phyloP scores from a whole-genome alignment of 2,797 vertebrate genomes.

The Tapirus indicus region DNA sequence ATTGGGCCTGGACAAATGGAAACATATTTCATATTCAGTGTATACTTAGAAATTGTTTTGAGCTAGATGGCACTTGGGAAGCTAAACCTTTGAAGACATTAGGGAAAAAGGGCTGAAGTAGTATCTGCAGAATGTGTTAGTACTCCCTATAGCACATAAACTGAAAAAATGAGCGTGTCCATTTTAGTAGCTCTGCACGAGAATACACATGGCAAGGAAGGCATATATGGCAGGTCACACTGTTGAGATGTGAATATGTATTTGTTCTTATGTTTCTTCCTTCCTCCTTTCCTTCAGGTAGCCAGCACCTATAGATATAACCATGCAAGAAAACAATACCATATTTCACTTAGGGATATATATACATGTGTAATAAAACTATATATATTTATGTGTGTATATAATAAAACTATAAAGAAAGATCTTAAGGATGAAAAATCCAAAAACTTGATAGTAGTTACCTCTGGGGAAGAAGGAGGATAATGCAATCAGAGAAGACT shows the following conservation, averaged over 20 bases:
- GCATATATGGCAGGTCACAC: neutral
- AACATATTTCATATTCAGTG: neutral
- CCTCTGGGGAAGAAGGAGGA: neutral
- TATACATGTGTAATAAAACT: neutral
- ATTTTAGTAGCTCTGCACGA: neutral
- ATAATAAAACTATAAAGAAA: neutral
- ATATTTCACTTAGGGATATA: neutral
- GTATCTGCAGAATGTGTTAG: neutral
- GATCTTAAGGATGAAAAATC: neutral
- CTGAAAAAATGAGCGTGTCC: neutral
- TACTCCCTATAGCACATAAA: neutral
- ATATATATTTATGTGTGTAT: neutral
- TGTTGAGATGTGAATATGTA: neutral
- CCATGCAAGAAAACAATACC: neutral
- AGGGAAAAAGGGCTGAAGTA: neutral
- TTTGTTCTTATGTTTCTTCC: neutral
- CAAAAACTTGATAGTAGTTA: neutral
- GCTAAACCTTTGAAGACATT: neutral
- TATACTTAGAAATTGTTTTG: neutral
- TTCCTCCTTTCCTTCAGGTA: neutral
- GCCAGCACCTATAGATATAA: neutral
- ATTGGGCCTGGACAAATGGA: neutral
- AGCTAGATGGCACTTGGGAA: neutral
- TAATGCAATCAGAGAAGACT: neutral
- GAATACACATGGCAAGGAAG: neutral